Conservation (phyloP, 2,888 invertebrate species). For the Catocala fraxini region DNA sequence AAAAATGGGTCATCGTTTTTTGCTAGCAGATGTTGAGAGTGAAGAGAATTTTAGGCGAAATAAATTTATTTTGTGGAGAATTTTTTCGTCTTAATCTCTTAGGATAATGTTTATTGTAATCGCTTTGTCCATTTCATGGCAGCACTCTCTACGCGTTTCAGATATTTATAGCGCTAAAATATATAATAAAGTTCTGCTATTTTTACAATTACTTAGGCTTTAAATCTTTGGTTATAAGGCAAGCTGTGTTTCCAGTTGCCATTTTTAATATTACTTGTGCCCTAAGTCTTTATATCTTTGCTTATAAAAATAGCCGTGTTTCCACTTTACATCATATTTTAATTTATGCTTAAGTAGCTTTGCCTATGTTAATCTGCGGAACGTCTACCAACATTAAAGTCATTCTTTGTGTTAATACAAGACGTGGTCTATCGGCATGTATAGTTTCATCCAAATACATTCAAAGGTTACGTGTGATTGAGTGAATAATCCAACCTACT, state of each 20-base stretch:
- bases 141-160: not conserved
- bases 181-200: not conserved
- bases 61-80: conserved; percentile 10
- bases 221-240: no score
- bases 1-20: conserved; percentile 35
- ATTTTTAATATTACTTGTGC: not conserved
- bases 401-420: no score
- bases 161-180: not conserved
- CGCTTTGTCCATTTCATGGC: conserved; percentile 5
- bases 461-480: no score
- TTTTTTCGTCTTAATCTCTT: conserved; percentile 13
- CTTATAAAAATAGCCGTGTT: no score
- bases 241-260: no score
- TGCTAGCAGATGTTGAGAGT: conserved; percentile 21
- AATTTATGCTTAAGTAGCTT: no score
- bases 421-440: no score
- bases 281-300: not conserved
- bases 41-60: conserved; percentile 16
- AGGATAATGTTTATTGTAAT: conserved; percentile 8
- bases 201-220: not conserved
- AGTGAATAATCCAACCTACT: no score
- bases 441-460: no score
- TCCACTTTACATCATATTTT: no score
- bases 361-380: no score
- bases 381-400: no score